Evolutionary conservation across 2,888 invertebrate genomes (phyloP), one percentile per base, ranked within the genome.

Genomic region (Polyommatus icarus): DNA sequence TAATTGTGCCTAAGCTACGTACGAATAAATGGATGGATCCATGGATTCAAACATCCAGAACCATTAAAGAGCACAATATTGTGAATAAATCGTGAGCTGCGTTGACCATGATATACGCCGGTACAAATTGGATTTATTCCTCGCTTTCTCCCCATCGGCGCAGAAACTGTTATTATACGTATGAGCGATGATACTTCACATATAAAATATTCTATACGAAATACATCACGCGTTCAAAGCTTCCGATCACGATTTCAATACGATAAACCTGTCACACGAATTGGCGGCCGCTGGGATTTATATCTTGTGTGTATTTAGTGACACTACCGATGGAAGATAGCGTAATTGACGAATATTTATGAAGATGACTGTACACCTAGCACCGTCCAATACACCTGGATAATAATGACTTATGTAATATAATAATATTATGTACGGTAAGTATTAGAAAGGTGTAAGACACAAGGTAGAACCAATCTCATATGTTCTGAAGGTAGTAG

Each of bases 71-170:
- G 83, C 79, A 83, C 84, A 85, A 87, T 88, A 88, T 89, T 87
- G 87, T 89, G 87, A 89, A 92, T 91, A 92, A 92, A 93, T 92
- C 88, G 89, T 87, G 87, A 86, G 84, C 85, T 86, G 84, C 84
- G 86, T 84, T 89, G 91, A 89, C 91, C 92, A 90, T 90, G 92
- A 93, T 92, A 89, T 91, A 93, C 88, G 87, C 85, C 88, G 88
- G 90, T 89, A 90, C 90, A 92, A 92, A 93, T 93, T 92, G 91
- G 92, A 92, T 93, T 92, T 92, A 92, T 91, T 89, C 87, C 86
- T 84, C 89, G 89, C 86, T 89, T 88, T 89, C 88, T 88, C 88
- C 87, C 86, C 87, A 89, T 89, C 88, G 88, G 88, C 85, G 88
- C 87, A 90, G 88, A 88, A 90, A 91, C 89, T 90, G 89, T 91